Base-by-base conservation (phyloP, 2,888 invertebrate genomes). In the Acrobasis repandana region DNA sequence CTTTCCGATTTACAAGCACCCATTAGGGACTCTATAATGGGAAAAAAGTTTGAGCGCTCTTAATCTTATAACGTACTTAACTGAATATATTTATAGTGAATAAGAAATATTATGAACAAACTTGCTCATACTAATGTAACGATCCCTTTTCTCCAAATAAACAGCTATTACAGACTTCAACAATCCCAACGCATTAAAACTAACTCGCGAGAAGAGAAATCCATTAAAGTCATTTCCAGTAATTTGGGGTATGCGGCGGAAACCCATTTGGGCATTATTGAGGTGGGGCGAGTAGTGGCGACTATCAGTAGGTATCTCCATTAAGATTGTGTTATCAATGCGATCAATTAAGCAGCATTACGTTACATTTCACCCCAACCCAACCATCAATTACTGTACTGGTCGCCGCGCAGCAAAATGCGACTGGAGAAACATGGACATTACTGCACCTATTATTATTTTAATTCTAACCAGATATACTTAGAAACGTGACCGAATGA, bases 311-410 rank as follows among this genome's bases (percentile, higher is more conserved):
- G 70, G 73, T 78, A 79, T 80, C 74, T 77, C 75, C 77, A 83
- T 85, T 83, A 85, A 82, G 77, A 83, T 80, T 79, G 76, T 72
- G 75, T 82, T 87, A 86, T 87, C 83, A 81, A 80, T 79, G 78
- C 79, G 80, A 89, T 88, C 86, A 90, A 88, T 90, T 90, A 88
- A 84, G 82, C 76, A 77, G 75, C 80, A 85, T 89, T 88, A 87
- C 79, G 83, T 83, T 85, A 83, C 88, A 90, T 86, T 82, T 85
- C 81, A 83, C 84, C 84, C 80, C 76, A 76, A 28, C 28, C 20
- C n/a, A n/a, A 78, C 82, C 82, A 80, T 87, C 85, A 86, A 86
- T 88, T 86, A 85, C 78, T n/a, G 74, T 67, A 73, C 74, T 78
- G 77, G 72, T 72, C 76, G 72, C 73, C 72, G 69, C 72, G 70